These are phyloP conservation scores for Aptenodytes forsteri DNA, from an alignment of 2,113 vertebrate species.

Conservation along the genomic window DNA sequence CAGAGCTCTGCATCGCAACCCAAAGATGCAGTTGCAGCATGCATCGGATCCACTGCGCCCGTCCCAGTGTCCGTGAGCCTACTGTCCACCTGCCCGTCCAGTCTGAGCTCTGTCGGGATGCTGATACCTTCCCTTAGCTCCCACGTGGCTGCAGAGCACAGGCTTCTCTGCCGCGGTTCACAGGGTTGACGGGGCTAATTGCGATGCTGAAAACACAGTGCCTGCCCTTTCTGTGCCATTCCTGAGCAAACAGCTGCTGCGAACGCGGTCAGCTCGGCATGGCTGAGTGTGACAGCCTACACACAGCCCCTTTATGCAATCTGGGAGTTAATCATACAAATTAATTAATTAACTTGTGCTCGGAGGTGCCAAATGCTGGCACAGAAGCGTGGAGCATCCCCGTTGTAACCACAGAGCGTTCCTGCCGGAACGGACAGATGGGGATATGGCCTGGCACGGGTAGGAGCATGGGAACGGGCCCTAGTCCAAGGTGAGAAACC, in stretches of 20 bases:
- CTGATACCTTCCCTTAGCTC: background rate
- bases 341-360: background rate
- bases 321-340: background rate
- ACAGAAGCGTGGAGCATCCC: background rate
- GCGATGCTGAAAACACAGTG: background rate
- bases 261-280: background rate
- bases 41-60: fast-evolving
- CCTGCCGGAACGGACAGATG: fast-evolving
- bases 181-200: background rate
- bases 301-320: background rate
- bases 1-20: fast-evolving
- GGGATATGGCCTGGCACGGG: background rate
- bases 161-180: background rate
- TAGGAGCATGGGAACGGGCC: background rate
- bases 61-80: background rate
- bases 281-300: background rate
- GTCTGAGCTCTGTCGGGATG: background rate
- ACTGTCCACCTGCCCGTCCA: background rate
- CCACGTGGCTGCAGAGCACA: background rate
- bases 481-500: background rate
- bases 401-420: fast-evolving
- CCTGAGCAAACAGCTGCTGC: background rate
- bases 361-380: fast-evolving
- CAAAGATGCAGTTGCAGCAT: background rate
- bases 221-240: background rate